Conservation (phyloP, 2,888 invertebrate genomes). For the Dynastes tityus region DNA sequence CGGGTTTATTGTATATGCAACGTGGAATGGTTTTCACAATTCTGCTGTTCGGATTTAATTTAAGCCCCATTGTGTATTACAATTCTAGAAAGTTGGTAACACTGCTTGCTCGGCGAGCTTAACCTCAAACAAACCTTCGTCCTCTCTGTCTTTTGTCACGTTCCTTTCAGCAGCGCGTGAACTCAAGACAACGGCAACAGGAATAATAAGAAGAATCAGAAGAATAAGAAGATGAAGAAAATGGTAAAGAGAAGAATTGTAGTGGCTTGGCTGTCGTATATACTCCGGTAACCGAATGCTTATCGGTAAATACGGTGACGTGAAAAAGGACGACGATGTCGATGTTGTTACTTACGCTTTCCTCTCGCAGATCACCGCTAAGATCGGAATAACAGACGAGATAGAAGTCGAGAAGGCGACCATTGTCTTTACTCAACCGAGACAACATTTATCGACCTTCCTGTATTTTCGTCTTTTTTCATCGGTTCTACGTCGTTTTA, state of each 20-base stretch:
- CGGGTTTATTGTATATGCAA: too few species aligned
- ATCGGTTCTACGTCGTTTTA: constrained; percentile 7
- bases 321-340: constrained; percentile 20
- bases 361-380: constrained; percentile 6
- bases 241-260: constrained; percentile 23
- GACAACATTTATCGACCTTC: constrained; percentile 46
- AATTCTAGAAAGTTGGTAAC: neutral
- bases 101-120: neutral
- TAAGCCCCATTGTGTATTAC: too few species aligned
- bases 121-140: constrained; percentile 16
- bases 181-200: constrained; percentile 23
- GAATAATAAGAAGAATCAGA: constrained; percentile 31
- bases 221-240: constrained; percentile 4
- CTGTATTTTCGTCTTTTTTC: constrained; percentile 37
- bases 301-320: constrained; percentile 41
- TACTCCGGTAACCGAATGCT: neutral
- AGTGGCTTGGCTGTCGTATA: neutral
- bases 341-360: constrained; percentile 34
- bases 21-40: too few species aligned
- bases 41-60: too few species aligned
- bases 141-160: constrained; percentile 35
- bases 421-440: constrained; percentile 50
- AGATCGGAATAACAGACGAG: constrained; percentile 37
- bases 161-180: constrained; percentile 33
- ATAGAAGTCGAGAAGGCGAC: constrained; percentile 23